Evolutionary conservation across 1,140 invertebrate genomes (phyloP).

Genomic region (Chlorops oryzae): DNA sequence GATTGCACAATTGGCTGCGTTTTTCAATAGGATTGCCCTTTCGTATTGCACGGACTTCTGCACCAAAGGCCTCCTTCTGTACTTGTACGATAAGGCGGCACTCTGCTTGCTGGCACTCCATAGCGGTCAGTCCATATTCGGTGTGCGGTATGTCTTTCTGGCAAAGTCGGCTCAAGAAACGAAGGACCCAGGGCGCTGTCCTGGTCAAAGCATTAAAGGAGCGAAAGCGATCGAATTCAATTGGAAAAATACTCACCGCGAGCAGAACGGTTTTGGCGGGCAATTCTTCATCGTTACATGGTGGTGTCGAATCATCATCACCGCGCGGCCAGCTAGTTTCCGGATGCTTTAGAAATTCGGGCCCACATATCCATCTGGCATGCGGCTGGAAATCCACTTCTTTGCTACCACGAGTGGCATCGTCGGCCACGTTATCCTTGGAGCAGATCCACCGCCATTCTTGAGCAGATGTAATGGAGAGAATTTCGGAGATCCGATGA

Average conservation of each 20-base stretch:
- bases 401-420: background rate
- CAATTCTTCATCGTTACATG: background rate
- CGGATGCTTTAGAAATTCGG: background rate
- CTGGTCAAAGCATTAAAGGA: too few species aligned
- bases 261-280: background rate
- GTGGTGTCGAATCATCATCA: background rate
- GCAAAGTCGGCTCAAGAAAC: background rate
- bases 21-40: background rate
- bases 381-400: too few species aligned
- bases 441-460: slow-evolving; percentile 22
- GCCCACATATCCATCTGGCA: background rate
- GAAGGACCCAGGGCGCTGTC: background rate
- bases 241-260: background rate
- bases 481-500: slow-evolving; percentile 25
- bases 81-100: too few species aligned
- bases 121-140: background rate
- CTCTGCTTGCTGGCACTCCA: background rate
- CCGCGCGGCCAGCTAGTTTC: background rate
- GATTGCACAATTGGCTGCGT: background rate
- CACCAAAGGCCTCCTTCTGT: too few species aligned
- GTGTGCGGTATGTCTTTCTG: background rate
- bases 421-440: slow-evolving; percentile 31
- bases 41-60: background rate
- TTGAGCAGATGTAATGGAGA: too few species aligned
- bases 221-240: background rate